Conservation (phyloP, 1,140 invertebrate species). For the Globodera rostochiensis region DNA sequence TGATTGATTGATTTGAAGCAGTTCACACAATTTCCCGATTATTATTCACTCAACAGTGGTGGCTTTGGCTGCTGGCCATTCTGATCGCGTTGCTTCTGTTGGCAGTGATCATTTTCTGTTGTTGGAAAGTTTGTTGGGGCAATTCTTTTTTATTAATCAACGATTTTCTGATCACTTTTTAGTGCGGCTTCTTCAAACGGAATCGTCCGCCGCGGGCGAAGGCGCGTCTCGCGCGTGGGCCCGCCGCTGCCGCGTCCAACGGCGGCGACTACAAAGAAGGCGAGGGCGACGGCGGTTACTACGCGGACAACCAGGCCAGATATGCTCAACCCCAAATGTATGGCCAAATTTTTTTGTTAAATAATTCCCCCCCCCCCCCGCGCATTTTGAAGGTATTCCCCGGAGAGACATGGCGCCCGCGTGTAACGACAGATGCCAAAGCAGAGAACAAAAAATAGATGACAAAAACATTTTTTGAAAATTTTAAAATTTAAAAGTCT, state of each 20-base stretch:
- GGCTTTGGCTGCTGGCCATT: slow-evolving; percentile 52
- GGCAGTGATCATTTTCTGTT: slow-evolving; percentile 51
- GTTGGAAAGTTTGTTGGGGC: slow-evolving; percentile 33
- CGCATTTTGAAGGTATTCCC: slow-evolving; percentile 25
- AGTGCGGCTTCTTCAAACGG: slow-evolving; percentile 61
- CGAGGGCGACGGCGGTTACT: slow-evolving; percentile 19
- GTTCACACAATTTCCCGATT: not conserved
- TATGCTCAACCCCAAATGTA: slow-evolving; percentile 40
- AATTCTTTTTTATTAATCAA: slow-evolving; percentile 10
- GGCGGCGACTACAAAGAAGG: not conserved
- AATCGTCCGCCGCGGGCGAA: slow-evolving; percentile 56
- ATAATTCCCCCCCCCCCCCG: not conserved
- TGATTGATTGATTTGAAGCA: not conserved
- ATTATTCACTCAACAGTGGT: slow-evolving; percentile 48
- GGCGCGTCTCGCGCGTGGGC: slow-evolving; percentile 29
- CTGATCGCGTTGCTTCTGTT: slow-evolving; percentile 53
- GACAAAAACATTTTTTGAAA: not conserved
- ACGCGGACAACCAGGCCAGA: slow-evolving; percentile 30
- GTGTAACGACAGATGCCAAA: not conserved
- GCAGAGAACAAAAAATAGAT: not conserved
- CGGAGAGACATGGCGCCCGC: slow-evolving; percentile 29
- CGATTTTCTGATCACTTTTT: slow-evolving; percentile 31
- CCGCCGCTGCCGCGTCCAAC: not conserved
- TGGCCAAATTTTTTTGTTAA: slow-evolving; percentile 1
- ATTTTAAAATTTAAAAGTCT: too few species aligned